Base-by-base conservation (phyloP, 2,113 vertebrate species). In the Hyla sarda region DNA sequence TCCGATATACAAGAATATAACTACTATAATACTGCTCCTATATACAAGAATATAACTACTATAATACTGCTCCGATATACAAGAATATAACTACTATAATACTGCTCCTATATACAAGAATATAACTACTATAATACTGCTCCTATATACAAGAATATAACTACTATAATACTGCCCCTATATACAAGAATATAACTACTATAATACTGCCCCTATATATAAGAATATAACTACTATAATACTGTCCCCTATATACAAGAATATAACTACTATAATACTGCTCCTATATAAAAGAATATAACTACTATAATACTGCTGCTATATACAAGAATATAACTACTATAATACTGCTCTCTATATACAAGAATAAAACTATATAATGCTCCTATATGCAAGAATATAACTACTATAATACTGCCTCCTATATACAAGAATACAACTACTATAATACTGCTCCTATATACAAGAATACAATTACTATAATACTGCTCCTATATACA, bases 261-360 rank as follows among this genome's bases (percentile, higher is more conserved):
- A 65, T 65, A 30, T 65, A 65, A 65, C 60, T 65, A 65, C 60
- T 65, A 65, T 65, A 65, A 65, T 65, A 65, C 60, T 65, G 60
- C 60, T 30, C 60, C 25, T 65, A 65, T 65, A 17, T 30, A 65
- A 25, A 65, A 23, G 60, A 65, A 28, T 65, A 65, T 65, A 65
- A 65, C n/a, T 30, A 65, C 60, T 65, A 65, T 65, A 65, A 65
- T 65, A 65, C 60, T 65, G 60, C n/a, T 16, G 12, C 60, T 65
- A 30, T 37, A 16, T 34, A 69, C 65, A 69, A 69, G 30, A 34
- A 69, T 37, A 69, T 69, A 69, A 69, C 65, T 69, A 69, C 65
- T 69, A 69, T 69, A 69, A 69, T 69, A 69, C 30, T 69, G 65
- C 65, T 4, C n/a, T n/a, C 58, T 62, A 62, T 62, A 9, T 62